phyloP scores from a whole-genome alignment of 2,888 invertebrate genomes.

The Zygogramma bicolorata region DNA sequence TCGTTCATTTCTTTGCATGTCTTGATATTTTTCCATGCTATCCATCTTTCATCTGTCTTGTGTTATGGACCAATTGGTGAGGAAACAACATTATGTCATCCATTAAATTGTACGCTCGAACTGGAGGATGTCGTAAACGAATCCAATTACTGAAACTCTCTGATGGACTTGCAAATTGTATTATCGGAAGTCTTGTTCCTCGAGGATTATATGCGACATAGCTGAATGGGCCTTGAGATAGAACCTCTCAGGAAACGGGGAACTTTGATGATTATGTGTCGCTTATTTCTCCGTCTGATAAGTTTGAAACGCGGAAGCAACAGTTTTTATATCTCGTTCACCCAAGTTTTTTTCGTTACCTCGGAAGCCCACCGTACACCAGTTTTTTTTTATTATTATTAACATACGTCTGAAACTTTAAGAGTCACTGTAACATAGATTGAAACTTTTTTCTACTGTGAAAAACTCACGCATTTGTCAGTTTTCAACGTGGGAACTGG shows the following conservation, averaged over 20 bases:
- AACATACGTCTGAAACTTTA: no score
- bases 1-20: not conserved
- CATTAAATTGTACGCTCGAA: constrained; percentile 1
- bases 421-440: no score
- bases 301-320: no score
- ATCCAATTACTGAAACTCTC: constrained; percentile 6
- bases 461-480: no score
- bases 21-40: not conserved
- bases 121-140: constrained; percentile 1
- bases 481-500: no score
- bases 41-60: not conserved
- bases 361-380: no score
- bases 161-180: constrained; percentile 12
- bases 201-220: not conserved
- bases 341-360: no score
- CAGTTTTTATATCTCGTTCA: no score
- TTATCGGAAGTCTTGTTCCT: not conserved
- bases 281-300: no score
- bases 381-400: no score
- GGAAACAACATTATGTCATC: not conserved
- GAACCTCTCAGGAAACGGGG: not conserved
- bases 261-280: not conserved
- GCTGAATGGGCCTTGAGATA: not conserved
- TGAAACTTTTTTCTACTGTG: no score
- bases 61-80: not conserved